Evolutionary conservation across 2,888 invertebrate species (phyloP).

Genomic region (Dusona sp.): DNA sequence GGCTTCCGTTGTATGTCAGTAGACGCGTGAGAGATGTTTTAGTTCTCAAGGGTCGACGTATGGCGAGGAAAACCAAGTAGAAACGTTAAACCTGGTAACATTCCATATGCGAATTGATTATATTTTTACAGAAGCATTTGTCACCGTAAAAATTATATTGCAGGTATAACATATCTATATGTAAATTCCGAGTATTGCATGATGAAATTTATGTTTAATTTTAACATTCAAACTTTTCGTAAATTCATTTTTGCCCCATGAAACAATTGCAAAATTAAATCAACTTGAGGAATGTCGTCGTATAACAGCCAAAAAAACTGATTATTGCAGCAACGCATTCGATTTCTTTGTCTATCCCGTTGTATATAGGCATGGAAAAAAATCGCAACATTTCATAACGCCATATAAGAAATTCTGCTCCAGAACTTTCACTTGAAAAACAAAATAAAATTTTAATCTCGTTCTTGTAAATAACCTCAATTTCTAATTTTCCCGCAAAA

Average conservation of each 20-base stretch:
- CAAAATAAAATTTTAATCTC: neutral
- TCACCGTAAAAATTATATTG: neutral
- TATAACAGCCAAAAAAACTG: neutral
- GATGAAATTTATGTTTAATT: neutral
- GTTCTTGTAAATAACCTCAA: conserved; percentile 1
- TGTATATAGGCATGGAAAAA: too few species aligned
- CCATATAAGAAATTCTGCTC: conserved; percentile 8
- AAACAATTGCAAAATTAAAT: neutral
- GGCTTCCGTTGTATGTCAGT: conserved; percentile 50
- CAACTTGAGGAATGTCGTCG: neutral
- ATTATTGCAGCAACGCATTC: neutral
- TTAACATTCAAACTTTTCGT: neutral
- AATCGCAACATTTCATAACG: too few species aligned
- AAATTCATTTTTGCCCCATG: neutral
- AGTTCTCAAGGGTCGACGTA: neutral
- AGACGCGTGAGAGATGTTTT: conserved; percentile 42
- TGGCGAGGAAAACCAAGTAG: conserved; percentile 2
- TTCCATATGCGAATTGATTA: neutral
- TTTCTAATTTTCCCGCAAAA: neutral
- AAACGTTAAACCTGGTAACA: conserved; percentile 14
- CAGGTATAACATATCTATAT: neutral
- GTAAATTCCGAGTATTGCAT: neutral
- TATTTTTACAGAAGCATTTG: neutral
- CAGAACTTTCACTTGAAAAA: conserved; percentile 18
- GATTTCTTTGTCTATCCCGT: neutral